A percentile compares a stretch with the other conserved stretches of the same genome.
These are phyloP conservation scores for Bothrops jararaca DNA, from an alignment of 2,113 vertebrate genomes.

Conservation along the genomic window DNA sequence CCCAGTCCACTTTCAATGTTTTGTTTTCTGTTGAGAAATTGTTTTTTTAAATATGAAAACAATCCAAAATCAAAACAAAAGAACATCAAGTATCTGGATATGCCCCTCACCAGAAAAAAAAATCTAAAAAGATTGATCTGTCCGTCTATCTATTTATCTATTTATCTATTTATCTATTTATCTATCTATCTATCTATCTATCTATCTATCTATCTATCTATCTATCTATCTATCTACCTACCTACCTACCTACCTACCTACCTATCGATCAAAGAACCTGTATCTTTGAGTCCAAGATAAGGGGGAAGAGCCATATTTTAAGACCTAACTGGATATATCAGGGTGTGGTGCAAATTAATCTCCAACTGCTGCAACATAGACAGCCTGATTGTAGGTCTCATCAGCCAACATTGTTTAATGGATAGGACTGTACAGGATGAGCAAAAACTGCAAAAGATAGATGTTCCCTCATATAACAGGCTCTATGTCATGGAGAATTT, in stretches of 20 bases:
- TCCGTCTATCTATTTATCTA: too few relatives aligned
- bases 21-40: not conserved
- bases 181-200: too few relatives aligned
- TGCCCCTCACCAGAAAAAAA: not conserved
- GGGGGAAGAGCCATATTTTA: not conserved
- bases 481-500: not conserved
- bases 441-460: not conserved
- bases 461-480: not conserved
- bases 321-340: not conserved
- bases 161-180: too few relatives aligned
- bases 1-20: not conserved
- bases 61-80: not conserved
- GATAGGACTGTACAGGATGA: not conserved
- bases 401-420: not conserved
- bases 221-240: fast-evolving
- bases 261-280: too few relatives aligned
- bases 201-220: too few relatives aligned
- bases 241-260: too few relatives aligned
- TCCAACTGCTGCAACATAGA: not conserved
- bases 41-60: not conserved
- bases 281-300: not conserved
- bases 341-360: not conserved
- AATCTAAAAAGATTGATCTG: not conserved
- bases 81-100: not conserved
- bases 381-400: not conserved